Evolutionary conservation across 2,797 vertebrate species (phyloP).

Genomic region (Neopelma chrysocephalum): DNA sequence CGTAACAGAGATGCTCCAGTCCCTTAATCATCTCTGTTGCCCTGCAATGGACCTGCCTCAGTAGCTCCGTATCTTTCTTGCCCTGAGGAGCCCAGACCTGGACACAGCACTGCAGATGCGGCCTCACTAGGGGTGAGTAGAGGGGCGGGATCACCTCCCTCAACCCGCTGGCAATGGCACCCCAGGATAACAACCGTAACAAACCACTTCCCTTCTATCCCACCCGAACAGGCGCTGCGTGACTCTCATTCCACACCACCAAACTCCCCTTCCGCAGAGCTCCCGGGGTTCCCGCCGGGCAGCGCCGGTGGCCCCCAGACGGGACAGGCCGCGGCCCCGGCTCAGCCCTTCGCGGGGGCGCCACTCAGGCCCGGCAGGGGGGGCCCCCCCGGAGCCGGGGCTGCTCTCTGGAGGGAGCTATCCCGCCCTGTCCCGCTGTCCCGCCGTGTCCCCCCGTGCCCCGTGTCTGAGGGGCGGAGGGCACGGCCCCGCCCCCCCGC

Average conservation of each 20-base stretch:
- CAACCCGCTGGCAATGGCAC: not conserved
- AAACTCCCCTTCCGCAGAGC: not conserved
- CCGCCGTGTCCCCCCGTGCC: too few relatives aligned
- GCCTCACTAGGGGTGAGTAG: not conserved
- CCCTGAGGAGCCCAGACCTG: not conserved
- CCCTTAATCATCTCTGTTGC: not conserved
- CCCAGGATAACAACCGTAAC: fast-evolving
- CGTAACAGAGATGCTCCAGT: not conserved
- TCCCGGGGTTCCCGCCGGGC: fast-evolving
- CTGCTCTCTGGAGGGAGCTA: not conserved
- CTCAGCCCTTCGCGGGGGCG: not conserved
- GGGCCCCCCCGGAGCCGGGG: too few relatives aligned
- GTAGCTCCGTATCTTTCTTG: too few relatives aligned
- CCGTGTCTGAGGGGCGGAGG: too few relatives aligned
- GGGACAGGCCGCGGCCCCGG: not conserved
- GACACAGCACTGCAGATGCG: not conserved
- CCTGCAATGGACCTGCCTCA: not conserved
- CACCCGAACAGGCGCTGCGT: fast-evolving
- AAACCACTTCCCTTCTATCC: fast-evolving
- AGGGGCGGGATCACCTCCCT: not conserved
- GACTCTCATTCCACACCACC: not conserved
- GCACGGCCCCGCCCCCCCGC: not conserved
- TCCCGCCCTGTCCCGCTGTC: too few relatives aligned
- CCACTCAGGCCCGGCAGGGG: not conserved
- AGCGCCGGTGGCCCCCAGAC: fast-evolving